Evolutionary conservation across 2,888 invertebrate species (phyloP), one percentile per base, ranked within the genome.

Genomic region (Adela reaumurella): DNA sequence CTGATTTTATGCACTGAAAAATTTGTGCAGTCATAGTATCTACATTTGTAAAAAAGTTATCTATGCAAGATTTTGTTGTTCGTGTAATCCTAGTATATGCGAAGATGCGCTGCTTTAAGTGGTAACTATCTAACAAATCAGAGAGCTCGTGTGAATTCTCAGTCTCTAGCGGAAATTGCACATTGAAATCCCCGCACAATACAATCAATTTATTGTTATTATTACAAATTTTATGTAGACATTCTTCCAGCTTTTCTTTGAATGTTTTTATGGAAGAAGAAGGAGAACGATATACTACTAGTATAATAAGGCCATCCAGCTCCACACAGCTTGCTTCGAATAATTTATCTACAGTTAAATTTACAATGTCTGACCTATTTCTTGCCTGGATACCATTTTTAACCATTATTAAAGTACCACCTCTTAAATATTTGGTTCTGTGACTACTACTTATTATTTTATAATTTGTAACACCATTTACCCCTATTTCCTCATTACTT

Each of bases 391-490:
- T 8, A 4, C 16, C 17, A 3, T 43, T 35, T 42, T 45, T 48
- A 16, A 43, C 48, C 43, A 43, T 43, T 18, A 48, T 48, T 14
- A 48, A 2, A 17, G 48, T 48, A 29, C 44, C 17, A 29, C 48
- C 48, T 29, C 48, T n/a, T 44, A 28, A 43, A 44, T 24, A 44
- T 17, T 48, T n/a, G 17, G 4, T 44, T n/a, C 45, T 43, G 20
- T 43, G 43, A 29, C 48, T 48, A 29, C 45, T 48, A 18, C 48
- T 48, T 10, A 45, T 18, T 44, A 48, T 44, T n/a, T 45, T 48
- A 20, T 44, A 48, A 16, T 48, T 48, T 19, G 14, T 6, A 11
- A 47, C 16, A 41, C 24, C 17, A 20, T 28, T 28, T 19, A 43
- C 28, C 8, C 16, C 18, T 17, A 45, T 45, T 20, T 20, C 19